phyloP scores from a whole-genome alignment of 2,797 vertebrate genomes.

The Ptychobarbus kaznakovi region DNA sequence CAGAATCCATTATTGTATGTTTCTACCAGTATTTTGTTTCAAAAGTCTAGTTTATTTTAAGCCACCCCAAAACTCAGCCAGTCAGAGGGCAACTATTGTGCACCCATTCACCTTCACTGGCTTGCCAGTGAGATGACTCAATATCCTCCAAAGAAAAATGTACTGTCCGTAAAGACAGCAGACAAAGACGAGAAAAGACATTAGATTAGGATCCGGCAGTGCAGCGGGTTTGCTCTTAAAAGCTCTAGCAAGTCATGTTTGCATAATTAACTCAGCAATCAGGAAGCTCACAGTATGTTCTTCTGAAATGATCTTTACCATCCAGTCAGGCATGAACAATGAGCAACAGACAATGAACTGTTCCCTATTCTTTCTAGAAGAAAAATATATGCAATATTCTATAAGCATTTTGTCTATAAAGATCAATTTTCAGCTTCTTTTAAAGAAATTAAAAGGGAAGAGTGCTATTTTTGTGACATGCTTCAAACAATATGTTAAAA shows the following conservation, averaged over 20 bases:
- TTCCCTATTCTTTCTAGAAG: neutral
- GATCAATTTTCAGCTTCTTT: neutral
- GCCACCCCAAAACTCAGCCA: neutral
- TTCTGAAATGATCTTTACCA: conserved; percentile 31
- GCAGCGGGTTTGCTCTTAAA: conserved; percentile 64
- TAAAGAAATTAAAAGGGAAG: neutral
- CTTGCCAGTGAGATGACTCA: conserved; percentile 19
- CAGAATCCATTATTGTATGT: neutral
- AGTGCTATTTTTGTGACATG: neutral
- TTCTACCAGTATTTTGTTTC: conserved; percentile 10
- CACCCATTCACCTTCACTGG: conserved; percentile 17
- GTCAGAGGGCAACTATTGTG: neutral
- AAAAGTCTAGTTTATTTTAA: conserved; percentile 35
- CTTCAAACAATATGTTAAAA: neutral
- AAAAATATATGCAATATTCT: neutral
- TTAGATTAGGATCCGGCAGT: conserved; percentile 56
- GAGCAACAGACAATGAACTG: neutral
- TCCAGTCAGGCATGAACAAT: conserved; percentile 18
- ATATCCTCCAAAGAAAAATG: conserved; percentile 3
- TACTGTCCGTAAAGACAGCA: conserved; percentile 10
- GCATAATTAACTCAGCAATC: conserved; percentile 52
- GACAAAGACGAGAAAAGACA: neutral
- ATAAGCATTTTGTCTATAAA: neutral
- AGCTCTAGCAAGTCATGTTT: conserved; percentile 43
- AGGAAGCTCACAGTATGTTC: conserved; percentile 7